These are phyloP conservation scores for Phenacoccus solenopsis DNA, from an alignment of 1,140 invertebrate species.

Conservation along the genomic window DNA sequence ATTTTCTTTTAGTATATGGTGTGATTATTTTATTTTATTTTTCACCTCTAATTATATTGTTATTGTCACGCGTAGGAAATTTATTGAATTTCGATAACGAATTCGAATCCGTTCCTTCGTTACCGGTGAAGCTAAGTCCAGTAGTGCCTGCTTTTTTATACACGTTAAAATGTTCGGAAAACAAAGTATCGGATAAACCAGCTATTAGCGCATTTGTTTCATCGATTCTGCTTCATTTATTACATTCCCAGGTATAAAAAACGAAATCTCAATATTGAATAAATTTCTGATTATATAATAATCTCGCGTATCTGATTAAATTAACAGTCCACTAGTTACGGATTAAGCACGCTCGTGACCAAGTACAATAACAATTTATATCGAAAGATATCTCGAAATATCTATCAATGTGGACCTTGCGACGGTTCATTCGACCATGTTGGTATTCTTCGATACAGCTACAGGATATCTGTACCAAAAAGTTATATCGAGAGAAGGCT, in stretches of 20 bases:
- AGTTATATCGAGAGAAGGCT: neutral
- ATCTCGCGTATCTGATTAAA: neutral
- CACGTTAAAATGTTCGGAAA: neutral
- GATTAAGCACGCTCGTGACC: neutral
- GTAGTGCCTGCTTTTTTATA: neutral
- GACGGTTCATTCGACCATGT: too few species aligned
- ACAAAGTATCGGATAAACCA: too few species aligned
- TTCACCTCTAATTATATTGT: too few species aligned
- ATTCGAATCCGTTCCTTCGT: neutral
- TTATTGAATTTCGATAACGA: neutral
- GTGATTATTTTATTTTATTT: neutral
- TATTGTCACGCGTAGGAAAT: neutral
- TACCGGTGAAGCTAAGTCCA: neutral
- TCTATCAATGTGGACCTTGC: too few species aligned
- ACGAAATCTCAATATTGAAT: neutral
- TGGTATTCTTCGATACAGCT: too few species aligned
- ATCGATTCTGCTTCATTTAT: neutral
- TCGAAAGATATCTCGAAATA: neutral
- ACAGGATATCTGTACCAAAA: too few species aligned
- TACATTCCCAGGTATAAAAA: neutral
- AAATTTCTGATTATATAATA: neutral
- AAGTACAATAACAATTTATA: neutral
- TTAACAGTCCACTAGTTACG: neutral
- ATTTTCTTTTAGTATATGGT: too few species aligned
- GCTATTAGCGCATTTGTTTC: neutral